Evolutionary conservation across 2,113 vertebrate species (phyloP).

Genomic region (Crotalus tigris): DNA sequence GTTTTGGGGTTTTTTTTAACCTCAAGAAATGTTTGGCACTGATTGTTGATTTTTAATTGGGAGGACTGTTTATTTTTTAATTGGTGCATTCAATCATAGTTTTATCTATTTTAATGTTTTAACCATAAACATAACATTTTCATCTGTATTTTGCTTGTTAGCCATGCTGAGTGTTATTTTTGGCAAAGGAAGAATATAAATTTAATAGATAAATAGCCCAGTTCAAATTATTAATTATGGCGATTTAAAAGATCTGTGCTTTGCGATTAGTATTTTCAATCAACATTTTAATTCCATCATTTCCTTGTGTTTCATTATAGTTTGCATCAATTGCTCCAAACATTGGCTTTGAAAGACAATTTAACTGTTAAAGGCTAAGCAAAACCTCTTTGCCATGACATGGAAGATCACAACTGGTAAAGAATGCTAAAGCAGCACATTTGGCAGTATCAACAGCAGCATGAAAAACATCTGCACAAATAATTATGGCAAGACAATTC

Average conservation of each 20-base stretch:
- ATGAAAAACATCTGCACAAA: conserved; percentile 16
- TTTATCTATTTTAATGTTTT: neutral
- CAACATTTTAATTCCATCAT: neutral
- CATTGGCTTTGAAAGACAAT: neutral
- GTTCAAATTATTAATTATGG: neutral
- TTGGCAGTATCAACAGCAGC: conserved; percentile 29
- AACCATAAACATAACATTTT: neutral
- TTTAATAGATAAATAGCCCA: neutral
- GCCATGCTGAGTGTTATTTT: neutral
- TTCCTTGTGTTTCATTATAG: neutral
- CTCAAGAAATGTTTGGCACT: neutral
- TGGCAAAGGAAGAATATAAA: neutral
- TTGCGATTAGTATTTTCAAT: neutral
- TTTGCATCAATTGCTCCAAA: neutral
- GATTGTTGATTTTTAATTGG: neutral
- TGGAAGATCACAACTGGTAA: conserved; percentile 8
- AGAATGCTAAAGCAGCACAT: conserved; percentile 17
- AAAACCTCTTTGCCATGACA: neutral
- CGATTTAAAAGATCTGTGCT: neutral
- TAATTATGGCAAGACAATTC: conserved; percentile 15
- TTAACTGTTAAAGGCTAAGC: neutral
- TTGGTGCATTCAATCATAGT: neutral
- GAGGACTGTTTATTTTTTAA: neutral
- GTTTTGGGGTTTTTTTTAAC: too few species aligned
- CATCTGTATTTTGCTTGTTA: neutral